Percentiles rank a stretch among this genome's conserved stretches.
These are phyloP conservation scores for Drosophila paramelanica DNA, from an alignment of 2,888 invertebrate species.

Conservation along the genomic window DNA sequence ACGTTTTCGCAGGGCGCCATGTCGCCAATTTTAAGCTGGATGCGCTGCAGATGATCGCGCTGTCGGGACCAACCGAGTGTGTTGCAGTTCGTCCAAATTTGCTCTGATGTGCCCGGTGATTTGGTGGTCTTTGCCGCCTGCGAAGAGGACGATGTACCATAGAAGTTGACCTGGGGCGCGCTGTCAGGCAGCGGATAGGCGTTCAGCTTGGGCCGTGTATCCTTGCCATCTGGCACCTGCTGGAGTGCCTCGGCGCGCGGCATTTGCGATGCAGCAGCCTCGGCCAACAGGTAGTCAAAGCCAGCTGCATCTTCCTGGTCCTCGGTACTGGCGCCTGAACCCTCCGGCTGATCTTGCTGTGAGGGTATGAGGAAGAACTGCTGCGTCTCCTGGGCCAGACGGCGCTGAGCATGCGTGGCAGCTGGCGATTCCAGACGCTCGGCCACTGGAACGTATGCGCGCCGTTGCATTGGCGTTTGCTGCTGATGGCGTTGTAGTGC, in stretches of 20 bases:
- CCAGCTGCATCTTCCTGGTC: slow-evolving; percentile 29
- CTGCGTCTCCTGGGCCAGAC: slow-evolving; percentile 81
- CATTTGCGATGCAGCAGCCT: slow-evolving; percentile 75
- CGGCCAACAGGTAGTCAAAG: slow-evolving; percentile 64
- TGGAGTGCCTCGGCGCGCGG: slow-evolving; percentile 82
- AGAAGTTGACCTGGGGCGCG: slow-evolving; percentile 83
- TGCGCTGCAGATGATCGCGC: slow-evolving; percentile 92
- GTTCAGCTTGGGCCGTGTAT: slow-evolving; percentile 37
- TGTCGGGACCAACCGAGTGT: slow-evolving; percentile 94
- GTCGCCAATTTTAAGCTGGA: slow-evolving; percentile 90
- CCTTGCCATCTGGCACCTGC: slow-evolving; percentile 29
- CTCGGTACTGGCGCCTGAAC: slow-evolving; percentile 32
- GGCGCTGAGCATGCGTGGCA: slow-evolving; percentile 47
- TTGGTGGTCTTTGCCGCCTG: slow-evolving; percentile 34
- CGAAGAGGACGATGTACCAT: slow-evolving; percentile 43
- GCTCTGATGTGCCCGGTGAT: slow-evolving; percentile 55
- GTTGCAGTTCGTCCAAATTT: slow-evolving; percentile 88
- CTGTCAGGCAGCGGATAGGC: slow-evolving; percentile 83
- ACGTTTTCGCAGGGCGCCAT: slow-evolving; percentile 94
- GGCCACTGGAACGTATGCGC: slow-evolving; percentile 82
- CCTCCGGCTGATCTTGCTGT: slow-evolving; percentile 50
- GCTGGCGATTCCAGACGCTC: slow-evolving; percentile 77
- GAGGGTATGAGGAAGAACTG: slow-evolving; percentile 83
- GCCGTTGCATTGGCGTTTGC: slow-evolving; percentile 75
- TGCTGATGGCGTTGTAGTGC: slow-evolving; percentile 83